Base-by-base conservation (phyloP, 2,797 vertebrate genomes). In the Enteromius viviparus region DNA sequence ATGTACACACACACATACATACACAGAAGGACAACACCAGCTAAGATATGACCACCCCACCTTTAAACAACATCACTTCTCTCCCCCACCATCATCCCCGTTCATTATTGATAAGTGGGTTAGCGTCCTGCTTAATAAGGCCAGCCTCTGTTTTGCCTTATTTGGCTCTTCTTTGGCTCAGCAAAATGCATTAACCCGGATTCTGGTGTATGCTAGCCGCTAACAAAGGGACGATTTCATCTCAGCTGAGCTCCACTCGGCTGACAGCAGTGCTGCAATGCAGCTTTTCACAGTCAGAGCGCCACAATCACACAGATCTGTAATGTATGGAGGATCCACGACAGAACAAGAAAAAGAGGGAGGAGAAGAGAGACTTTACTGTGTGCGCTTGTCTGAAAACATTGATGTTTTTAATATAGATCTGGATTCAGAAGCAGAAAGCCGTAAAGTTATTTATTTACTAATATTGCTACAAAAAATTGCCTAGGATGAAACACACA, bases 181-280 rank as follows among this genome's bases (percentile, higher is more conserved):
- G 37, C 69, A 85, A 51, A 78, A 85, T 26, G 34, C 51, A 49
- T 51, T 69, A 79, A 81, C 62, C 75, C 32, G 34, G 15, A 82
- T 64, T 51, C 51, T 66, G 49, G 60, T 77, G 81, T 78, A 81
- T 32, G 23, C 37, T 69, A 75, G 47, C 58, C 11, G 32, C 80
- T 69, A 77, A 78, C 11, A 7, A 58, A 72, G 66, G 72, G 72
- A 84, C 62, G 71, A 72, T 79, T 83, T 60, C 32, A 51, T 60
- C 77, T 78, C 34, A 51, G 68, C 81, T 37, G n/a, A 78, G 68
- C 83, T 78, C 65, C 42, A 64, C 69, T 83, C 69, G 21, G 80
- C 37, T 58, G 77, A 75, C 71, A 68, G 70, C 34, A 87, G 65
- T 85, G 71, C 87, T 88, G 87, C 87, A 88, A 85, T 88, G 87